Percentiles rank a stretch among this genome's conserved stretches.
These are phyloP conservation scores for Amorpha juglandis DNA, from an alignment of 2,888 invertebrate species.

Conservation along the genomic window DNA sequence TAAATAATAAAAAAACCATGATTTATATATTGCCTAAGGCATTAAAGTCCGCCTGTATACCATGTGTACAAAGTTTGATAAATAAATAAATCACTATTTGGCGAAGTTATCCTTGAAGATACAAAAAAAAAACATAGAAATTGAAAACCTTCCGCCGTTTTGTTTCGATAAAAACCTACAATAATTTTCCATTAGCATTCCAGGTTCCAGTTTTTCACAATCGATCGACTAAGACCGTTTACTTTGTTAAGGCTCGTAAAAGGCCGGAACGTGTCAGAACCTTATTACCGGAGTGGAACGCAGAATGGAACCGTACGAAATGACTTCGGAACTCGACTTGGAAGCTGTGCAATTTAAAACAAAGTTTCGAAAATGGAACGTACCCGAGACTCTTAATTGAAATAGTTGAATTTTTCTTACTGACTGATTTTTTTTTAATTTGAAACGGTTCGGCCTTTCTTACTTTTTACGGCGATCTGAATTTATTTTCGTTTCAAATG, in stretches of 20 bases:
- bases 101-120: too few species aligned
- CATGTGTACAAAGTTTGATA: too few species aligned
- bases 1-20: too few species aligned
- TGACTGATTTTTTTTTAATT: conserved; percentile 37
- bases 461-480: conserved; percentile 36
- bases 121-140: too few species aligned
- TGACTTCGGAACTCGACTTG: conserved; percentile 59
- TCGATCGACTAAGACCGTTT: conserved; percentile 23
- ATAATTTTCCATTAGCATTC: conserved; percentile 4
- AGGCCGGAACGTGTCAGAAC: conserved; percentile 56
- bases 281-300: conserved; percentile 52
- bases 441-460: conserved; percentile 32
- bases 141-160: too few species aligned
- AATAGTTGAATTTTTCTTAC: conserved; percentile 65
- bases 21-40: too few species aligned
- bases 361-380: conserved; percentile 70
- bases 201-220: neutral
- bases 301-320: conserved; percentile 46
- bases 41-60: too few species aligned
- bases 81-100: too few species aligned
- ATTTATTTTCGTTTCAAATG: conserved; percentile 25
- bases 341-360: conserved; percentile 61
- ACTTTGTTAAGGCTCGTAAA: conserved; percentile 33
- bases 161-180: neutral
- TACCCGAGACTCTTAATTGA: conserved; percentile 70